Conservation (phyloP, 2,113 vertebrate genomes). For the Stomatorhinus ivindoensis region DNA sequence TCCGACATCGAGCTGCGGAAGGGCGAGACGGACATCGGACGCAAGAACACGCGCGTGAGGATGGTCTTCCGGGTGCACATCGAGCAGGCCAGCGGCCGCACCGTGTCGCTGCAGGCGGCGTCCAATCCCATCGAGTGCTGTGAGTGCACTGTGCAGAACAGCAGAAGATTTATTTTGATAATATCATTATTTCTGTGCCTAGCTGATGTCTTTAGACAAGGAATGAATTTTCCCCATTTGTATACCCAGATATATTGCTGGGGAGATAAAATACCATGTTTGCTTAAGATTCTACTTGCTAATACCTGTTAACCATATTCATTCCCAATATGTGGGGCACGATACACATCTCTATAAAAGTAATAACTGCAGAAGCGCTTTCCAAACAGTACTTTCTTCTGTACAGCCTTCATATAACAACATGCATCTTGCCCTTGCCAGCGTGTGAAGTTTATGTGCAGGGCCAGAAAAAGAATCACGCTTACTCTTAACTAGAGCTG, state of each 20-base stretch:
- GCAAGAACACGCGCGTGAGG: slow-evolving; percentile 86
- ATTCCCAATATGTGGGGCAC: neutral
- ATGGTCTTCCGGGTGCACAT: slow-evolving; percentile 89
- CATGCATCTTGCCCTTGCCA: neutral
- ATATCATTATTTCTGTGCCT: neutral
- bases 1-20: slow-evolving; percentile 92
- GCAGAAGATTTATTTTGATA: neutral
- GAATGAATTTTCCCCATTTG: neutral
- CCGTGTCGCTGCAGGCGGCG: slow-evolving; percentile 75
- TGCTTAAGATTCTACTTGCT: neutral
- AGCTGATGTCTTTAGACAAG: neutral
- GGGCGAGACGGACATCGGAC: slow-evolving; percentile 88
- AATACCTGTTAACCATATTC: neutral
- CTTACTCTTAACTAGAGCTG: neutral
- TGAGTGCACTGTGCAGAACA: slow-evolving; percentile 56
- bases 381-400: neutral
- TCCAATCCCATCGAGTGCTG: slow-evolving; percentile 95
- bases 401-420: neutral
- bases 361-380: neutral
- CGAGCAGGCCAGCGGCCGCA: slow-evolving; percentile 79
- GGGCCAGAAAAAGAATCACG: neutral
- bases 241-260: neutral
- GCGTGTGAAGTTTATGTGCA: neutral
- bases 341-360: neutral
- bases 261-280: neutral